Base-by-base conservation (phyloP, 2,888 invertebrate species). In the Noctua janthina region DNA sequence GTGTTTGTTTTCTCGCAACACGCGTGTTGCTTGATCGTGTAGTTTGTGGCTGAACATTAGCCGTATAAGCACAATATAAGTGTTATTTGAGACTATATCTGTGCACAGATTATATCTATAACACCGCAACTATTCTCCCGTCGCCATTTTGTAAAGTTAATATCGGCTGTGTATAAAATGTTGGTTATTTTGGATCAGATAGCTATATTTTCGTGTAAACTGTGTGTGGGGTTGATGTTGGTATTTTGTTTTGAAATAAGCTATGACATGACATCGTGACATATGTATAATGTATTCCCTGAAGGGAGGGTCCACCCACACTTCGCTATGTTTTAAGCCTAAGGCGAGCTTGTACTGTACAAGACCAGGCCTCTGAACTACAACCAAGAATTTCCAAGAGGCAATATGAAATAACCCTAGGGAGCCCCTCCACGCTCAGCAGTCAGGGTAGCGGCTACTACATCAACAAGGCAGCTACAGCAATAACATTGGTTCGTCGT, bases 51-150 rank as follows among this genome's bases (percentile, higher is more conserved):
- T n/a, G 46, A 46, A 15, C 20, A 68, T n/a, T 39, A 43, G 6
- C 35, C 39, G 2, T 70, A 59, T 35, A 73, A 29, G 15, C 69
- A 74, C 78, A 85, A 74, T 70, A 56, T 78, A 74, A 82, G 78
- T 72, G 81, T 64, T 82, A 82, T 76, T 83, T 76, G 68, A 73
- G 56, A 62, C 62, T 71, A 79, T 85, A 72, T 68, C 64, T 69
- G 69, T 72, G 74, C 51, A 77, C 81, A 87, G 76, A 83, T 77
- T 81, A 82, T 76, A 82, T 76, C 64, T 69, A 80, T 62, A 56
- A 54, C 17, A 74, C 87, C 87, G 43, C 87, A 88, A 83, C 67
- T 78, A 88, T 88, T 88, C 78, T 70, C 74, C 17, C n/a, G 39
- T 0, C 49, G 67, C 56, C 71, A 74, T 84, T 72, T 82, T 84